Evolutionary conservation across 2,888 invertebrate species (phyloP).

Genomic region (Drosophila stalkeri): DNA sequence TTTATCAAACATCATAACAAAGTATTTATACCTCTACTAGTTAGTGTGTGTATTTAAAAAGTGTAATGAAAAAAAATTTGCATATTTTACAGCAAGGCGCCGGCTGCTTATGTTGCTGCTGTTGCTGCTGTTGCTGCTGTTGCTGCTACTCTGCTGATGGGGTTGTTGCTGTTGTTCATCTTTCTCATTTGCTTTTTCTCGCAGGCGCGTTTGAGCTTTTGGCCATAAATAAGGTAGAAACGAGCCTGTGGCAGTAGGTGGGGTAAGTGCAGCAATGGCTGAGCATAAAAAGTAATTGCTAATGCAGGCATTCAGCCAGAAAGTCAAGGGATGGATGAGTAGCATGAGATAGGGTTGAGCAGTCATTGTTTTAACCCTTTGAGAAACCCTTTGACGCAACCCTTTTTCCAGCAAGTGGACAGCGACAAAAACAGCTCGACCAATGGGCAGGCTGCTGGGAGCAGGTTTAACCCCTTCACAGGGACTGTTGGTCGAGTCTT

Average conservation of each 20-base stretch:
- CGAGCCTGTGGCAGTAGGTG: constrained; percentile 1
- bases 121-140: constrained; percentile 32
- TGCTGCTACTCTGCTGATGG: constrained; percentile 45
- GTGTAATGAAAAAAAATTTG: constrained; percentile 72
- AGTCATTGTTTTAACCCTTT: constrained; percentile 61
- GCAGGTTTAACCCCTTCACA: constrained; percentile 46
- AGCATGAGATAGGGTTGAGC: constrained; percentile 16
- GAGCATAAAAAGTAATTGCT: constrained; percentile 49
- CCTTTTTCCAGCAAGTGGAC: constrained; percentile 42
- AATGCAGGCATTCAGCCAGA: constrained; percentile 21
- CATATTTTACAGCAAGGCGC: constrained; percentile 56
- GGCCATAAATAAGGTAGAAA: constrained; percentile 38
- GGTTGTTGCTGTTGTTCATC: constrained; percentile 52
- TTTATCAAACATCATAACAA: background rate
- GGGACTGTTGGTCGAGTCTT: background rate
- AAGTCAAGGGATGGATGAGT: constrained; percentile 1
- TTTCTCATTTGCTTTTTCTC: constrained; percentile 20
- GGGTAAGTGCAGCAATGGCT: constrained; percentile 30
- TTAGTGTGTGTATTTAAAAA: constrained; percentile 36
- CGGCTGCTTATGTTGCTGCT: constrained; percentile 38
- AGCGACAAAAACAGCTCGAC: constrained; percentile 30
- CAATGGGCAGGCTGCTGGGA: constrained; percentile 35
- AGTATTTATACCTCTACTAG: background rate
- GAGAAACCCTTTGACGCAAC: constrained; percentile 26
- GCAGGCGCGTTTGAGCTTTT: constrained; percentile 43